Evolutionary conservation across 2,888 invertebrate species (phyloP), one percentile per base, ranked within the genome.

Genomic region (Volucella bombylans): DNA sequence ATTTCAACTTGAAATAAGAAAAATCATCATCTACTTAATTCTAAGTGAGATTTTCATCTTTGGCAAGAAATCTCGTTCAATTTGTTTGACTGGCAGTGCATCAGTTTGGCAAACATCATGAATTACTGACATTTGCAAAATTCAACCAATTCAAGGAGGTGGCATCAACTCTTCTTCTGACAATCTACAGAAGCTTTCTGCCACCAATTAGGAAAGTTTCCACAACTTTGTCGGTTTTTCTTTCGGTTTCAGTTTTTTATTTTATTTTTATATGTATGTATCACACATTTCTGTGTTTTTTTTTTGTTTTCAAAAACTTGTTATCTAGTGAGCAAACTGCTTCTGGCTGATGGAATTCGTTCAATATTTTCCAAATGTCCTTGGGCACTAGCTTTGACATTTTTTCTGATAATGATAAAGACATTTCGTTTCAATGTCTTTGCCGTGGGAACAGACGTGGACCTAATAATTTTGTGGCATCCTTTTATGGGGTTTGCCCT

Each of bases 121-220:
- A 67, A n/a, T 67, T 45, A 76, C 45, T 71, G 31, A 9, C 12
- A 41, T 23, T 31, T 50, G 49, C 39, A 23, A 39, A n/a, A 50
- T 54, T 54, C 49, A 31, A 41, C 38, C 12, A 8, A 9, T 18
- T 57, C 14, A 18, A 50, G 18, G 11, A 18, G 43, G 49, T 57
- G 31, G 49, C 64, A 55, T 65, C 45, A 15, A 9, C 45, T 15
- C 18, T 10, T 43, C 11, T 6, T 31, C 14, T 18, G n/a, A 12
- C 47, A 49, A 73, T 59, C 68, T 55, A 57, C 50, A 55, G 18
- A 69, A 64, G 41, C 52, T 76, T 41, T 39, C 38, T 64, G 57
- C 64, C 59, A 50, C 39, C 81, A 76, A 76, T 76, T 71, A 59
- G 57, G 67, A 65, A 82, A 82, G 43, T 82, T 82, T 73, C 49